Evolutionary conservation across 1,140 invertebrate genomes (phyloP).

Genomic region (Nasonia giraulti): DNA sequence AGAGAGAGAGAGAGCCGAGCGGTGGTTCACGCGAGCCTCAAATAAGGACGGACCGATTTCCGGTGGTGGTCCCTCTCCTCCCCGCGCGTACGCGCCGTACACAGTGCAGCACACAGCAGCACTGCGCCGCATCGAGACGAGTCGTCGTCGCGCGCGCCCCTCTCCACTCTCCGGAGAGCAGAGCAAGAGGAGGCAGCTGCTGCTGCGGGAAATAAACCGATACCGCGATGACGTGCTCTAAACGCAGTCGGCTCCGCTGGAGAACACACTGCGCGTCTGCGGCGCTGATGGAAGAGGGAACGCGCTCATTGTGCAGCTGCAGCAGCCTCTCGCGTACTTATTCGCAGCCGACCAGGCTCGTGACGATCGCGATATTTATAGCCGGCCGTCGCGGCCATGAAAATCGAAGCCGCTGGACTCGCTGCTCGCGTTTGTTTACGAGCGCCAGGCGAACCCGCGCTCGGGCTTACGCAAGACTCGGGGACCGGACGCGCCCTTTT

Average conservation of each 20-base stretch:
- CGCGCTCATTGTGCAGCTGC: background rate
- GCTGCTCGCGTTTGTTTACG: background rate
- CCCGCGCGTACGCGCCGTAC: background rate
- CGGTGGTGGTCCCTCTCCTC: constrained; percentile 56
- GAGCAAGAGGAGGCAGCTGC: background rate
- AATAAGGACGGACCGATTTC: constrained; percentile 69
- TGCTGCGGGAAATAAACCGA: too few species aligned
- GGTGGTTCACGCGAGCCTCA: constrained; percentile 63
- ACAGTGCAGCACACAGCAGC: too few species aligned
- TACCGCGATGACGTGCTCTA: background rate
- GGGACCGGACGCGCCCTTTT: too few species aligned
- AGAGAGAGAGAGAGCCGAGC: background rate
- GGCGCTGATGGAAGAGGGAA: too few species aligned
- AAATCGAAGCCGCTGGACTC: background rate
- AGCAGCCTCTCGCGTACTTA: too few species aligned
- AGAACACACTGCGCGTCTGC: too few species aligned
- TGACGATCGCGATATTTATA: constrained; percentile 23
- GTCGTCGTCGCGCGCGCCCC: background rate
- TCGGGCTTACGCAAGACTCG: too few species aligned
- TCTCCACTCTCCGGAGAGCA: constrained; percentile 19
- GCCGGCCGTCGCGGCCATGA: background rate
- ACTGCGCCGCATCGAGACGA: too few species aligned
- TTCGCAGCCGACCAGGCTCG: background rate
- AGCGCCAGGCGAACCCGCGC: background rate
- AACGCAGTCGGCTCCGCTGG: background rate